Conservation (phyloP, 2,113 vertebrate genomes). For the Pachypanchax playfairii region DNA sequence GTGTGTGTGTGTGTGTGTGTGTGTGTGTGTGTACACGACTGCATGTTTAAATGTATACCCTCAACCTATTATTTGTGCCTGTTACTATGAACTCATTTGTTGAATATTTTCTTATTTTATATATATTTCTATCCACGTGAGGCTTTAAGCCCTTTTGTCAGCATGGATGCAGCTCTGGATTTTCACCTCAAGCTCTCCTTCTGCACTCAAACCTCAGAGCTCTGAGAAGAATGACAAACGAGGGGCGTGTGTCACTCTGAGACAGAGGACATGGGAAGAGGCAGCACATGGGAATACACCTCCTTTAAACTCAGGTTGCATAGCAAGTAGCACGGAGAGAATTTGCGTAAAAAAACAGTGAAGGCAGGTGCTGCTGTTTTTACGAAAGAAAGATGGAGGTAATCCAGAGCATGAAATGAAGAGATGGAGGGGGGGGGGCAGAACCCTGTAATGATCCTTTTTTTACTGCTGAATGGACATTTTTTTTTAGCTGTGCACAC, state of each 20-base stretch:
- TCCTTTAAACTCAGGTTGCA: conserved; percentile 49
- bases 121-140: conserved; percentile 6
- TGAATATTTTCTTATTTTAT: too few species aligned
- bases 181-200: conserved; percentile 63
- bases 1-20: conserved; percentile 24
- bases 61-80: neutral
- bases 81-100: conserved; percentile 1
- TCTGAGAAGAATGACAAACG: conserved; percentile 70
- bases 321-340: conserved; percentile 42
- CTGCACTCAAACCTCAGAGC: conserved; percentile 34
- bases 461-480: conserved; percentile 69
- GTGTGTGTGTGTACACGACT: conserved; percentile 5
- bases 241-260: conserved; percentile 52
- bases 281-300: conserved; percentile 51
- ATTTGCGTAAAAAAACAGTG: conserved; percentile 28
- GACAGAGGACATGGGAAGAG: conserved; percentile 51
- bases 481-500: conserved; percentile 46
- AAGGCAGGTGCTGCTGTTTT: conserved; percentile 5
- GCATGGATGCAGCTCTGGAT: neutral
- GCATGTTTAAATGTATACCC: conserved; percentile 17
- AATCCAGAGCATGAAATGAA: conserved; percentile 52
- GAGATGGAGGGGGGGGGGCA: conserved; percentile 33
- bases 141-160: conserved; percentile 21
- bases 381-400: conserved; percentile 7
- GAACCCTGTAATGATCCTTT: conserved; percentile 57